phyloP scores from a whole-genome alignment of 1,140 invertebrate species.

The Harlomillsia oculata region DNA sequence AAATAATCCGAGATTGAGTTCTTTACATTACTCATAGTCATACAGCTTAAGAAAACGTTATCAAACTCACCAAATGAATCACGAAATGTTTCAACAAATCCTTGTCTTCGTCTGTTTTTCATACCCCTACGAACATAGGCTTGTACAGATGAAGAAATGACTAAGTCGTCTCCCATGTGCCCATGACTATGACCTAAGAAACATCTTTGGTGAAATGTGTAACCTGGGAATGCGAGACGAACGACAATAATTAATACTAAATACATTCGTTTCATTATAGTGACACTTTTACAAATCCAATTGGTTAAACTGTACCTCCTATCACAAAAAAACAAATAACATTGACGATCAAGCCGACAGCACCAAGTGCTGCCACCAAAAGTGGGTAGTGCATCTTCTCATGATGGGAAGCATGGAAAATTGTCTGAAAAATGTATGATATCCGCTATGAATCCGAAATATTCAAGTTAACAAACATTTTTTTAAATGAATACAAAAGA shows the following conservation, averaged over 20 bases:
- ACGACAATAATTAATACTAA: not conserved
- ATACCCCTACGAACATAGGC: constrained; percentile 38
- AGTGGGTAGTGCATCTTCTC: constrained; percentile 59
- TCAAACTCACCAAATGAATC: constrained; percentile 39
- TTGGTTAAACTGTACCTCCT: constrained; percentile 46
- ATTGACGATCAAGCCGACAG: constrained; percentile 57
- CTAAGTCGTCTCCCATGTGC: constrained; percentile 36
- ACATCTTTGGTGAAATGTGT: constrained; percentile 65
- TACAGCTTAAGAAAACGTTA: too few species aligned
- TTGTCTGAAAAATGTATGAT: constrained; percentile 24
- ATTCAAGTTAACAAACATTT: not conserved
- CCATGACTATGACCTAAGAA: constrained; percentile 45
- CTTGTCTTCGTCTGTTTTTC: constrained; percentile 37
- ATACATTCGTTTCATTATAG: not conserved
- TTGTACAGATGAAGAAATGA: constrained; percentile 31
- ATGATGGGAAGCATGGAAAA: constrained; percentile 40
- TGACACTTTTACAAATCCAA: not conserved
- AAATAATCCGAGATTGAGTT: too few species aligned
- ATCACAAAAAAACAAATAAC: constrained; percentile 61
- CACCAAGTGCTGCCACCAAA: constrained; percentile 53
- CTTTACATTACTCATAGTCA: too few species aligned
- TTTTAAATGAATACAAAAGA: not conserved
- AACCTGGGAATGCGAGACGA: constrained; percentile 41
- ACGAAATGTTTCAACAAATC: constrained; percentile 48
- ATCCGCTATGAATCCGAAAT: not conserved